Evolutionary conservation across 2,888 invertebrate species (phyloP), one percentile per base, ranked within the genome.

Genomic region (Phoronis australis): DNA sequence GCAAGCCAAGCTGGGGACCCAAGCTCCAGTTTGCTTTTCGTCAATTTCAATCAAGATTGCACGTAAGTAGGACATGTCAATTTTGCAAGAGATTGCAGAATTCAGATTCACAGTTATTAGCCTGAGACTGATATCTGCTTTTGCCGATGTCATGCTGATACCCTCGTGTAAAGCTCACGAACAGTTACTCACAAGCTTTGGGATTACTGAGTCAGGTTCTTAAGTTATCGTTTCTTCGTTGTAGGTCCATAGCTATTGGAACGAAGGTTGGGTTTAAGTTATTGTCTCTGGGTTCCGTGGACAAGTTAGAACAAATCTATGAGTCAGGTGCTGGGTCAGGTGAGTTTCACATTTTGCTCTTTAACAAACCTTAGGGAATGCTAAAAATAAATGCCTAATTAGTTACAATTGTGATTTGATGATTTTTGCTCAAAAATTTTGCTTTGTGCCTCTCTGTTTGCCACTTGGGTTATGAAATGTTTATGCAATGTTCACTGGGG

Each of bases 41-140:
- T 94, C 69, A 93, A 92, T 81, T 96, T 96, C 78, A 96, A 96
- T 80, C 95, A 96, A 80, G 95, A 96, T 80, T 88, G 87, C 85
- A 89, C 94, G 95, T 95, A 87, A 90, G 92, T 86, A 57, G 37
- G 24, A 15, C 31, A 20, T 23, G 22, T 31, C 25, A 39, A 47
- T 46, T 23, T 23, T 40, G 26, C 20, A 24, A 37, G 37, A 26
- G 22, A 37, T 27, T n/a, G 37, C 35, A n/a, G n/a, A n/a, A n/a
- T n/a, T n/a, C n/a, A n/a, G n/a, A n/a, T n/a, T n/a, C n/a, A n/a
- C n/a, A n/a, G n/a, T n/a, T n/a, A n/a, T n/a, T n/a, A n/a, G n/a
- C n/a, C n/a, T n/a, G n/a, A n/a, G n/a, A n/a, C n/a, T n/a, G n/a
- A n/a, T n/a, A n/a, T n/a, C n/a, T n/a, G n/a, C n/a, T n/a, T n/a